Conservation (phyloP, 2,797 vertebrate genomes). For the Dryobates pubescens region DNA sequence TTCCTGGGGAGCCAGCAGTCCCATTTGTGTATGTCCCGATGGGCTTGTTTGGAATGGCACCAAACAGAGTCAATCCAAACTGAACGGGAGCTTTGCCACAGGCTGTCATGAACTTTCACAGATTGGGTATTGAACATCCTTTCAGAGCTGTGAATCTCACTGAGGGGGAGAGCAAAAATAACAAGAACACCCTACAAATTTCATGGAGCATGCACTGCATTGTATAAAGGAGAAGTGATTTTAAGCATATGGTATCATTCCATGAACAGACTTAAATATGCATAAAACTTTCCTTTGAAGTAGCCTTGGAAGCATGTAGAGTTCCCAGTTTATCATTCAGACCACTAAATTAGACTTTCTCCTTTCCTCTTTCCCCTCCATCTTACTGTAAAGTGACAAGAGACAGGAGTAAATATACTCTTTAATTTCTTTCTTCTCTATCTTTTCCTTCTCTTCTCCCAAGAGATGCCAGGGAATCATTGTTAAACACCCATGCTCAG, state of each 20-base stretch:
- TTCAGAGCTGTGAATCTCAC: constrained; percentile 47
- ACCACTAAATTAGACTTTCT: constrained; percentile 36
- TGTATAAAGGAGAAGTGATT: constrained; percentile 37
- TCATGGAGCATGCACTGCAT: constrained; percentile 7
- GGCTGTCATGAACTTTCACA: constrained; percentile 35
- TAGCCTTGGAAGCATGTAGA: constrained; percentile 20
- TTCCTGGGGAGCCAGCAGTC: neutral
- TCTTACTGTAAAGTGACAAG: neutral
- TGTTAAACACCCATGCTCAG: neutral
- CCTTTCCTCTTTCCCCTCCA: neutral
- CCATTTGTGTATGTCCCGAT: neutral
- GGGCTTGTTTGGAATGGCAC: constrained; percentile 17
- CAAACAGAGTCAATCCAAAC: constrained; percentile 26
- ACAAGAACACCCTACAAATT: neutral
- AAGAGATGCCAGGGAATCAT: neutral
- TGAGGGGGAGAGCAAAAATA: neutral
- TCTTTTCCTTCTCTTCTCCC: neutral
- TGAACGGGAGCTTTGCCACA: constrained; percentile 46
- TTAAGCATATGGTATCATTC: constrained; percentile 58
- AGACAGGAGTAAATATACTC: neutral
- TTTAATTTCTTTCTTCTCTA: neutral
- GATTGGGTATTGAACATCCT: constrained; percentile 35
- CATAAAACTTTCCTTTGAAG: constrained; percentile 44
- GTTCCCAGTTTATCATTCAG: constrained; percentile 10
- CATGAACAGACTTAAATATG: constrained; percentile 39